Evolutionary conservation across 2,113 vertebrate genomes (phyloP), one percentile per base, ranked within the genome.

Genomic region (Naja naja): DNA sequence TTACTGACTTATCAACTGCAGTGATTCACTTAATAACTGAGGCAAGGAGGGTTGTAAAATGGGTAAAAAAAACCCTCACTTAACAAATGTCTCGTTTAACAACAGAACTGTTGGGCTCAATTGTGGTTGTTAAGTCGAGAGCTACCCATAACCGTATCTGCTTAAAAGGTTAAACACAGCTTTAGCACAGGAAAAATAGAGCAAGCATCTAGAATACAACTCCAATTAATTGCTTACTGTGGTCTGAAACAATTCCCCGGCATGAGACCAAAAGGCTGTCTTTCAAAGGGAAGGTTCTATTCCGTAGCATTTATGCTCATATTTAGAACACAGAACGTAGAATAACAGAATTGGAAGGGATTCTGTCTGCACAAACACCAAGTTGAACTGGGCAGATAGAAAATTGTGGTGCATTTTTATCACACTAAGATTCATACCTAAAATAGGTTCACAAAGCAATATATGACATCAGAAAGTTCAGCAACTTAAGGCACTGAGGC

Each of bases 281-380:
- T 85, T 95, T 89, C 91, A 91, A 96, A 54, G 94, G 95, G 93
- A 95, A 94, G 81, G 92, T 95, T 94, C 89, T 86, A 89, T 91
- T 93, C 81, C 94, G 92, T 49, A 69, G 94, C 96, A 47, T 93
- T 92, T 93, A 89, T 4, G 91, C 39, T 93, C 55, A 47, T 81
- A 55, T 90, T 94, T 95, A 95, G 69, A n/a, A 69, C 60, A 69
- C 30, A 69, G 30, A 34, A 69, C 14, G 18, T 34, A 34, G 64
- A 69, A 34, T 2, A 34, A 69, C 64, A 69, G 30, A 16, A 14
- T 34, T 69, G 64, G 64, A 69, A 69, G 5, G 64, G 64, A 18
- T 30, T 95, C 91, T 0, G 92, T 89, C 20, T 96, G 22, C 91
- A 87, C 30, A 94, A 64, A 96, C 3, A 94, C 85, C 6, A 87